These are phyloP conservation scores for Hydrochoerus hydrochaeris DNA, from an alignment of 2,113 vertebrate genomes.

Conservation along the genomic window DNA sequence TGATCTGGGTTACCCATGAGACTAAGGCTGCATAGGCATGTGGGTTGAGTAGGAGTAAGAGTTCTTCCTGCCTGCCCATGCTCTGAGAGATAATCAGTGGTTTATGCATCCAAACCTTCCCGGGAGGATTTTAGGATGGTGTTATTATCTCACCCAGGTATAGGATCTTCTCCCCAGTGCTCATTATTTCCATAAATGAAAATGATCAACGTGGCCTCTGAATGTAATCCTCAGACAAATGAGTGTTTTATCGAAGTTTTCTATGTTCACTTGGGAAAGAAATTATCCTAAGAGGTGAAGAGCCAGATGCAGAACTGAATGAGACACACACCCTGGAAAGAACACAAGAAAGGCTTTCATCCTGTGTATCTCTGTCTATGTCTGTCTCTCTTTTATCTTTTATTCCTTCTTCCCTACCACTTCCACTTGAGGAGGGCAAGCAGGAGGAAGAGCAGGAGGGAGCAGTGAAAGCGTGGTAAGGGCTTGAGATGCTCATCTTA, in stretches of 20 bases:
- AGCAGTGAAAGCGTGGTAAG: no score
- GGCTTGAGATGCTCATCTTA: background rate
- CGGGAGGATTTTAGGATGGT: slow-evolving; percentile 64
- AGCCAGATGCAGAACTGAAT: background rate
- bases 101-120: slow-evolving; percentile 70
- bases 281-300: background rate
- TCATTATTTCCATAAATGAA: slow-evolving; percentile 78
- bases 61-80: background rate
- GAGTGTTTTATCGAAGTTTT: slow-evolving; percentile 72
- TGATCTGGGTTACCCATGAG: background rate
- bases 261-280: slow-evolving; percentile 78
- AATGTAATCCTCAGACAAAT: slow-evolving; percentile 78
- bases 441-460: background rate
- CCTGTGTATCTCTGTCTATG: background rate
- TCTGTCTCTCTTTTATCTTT: background rate
- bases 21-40: background rate
- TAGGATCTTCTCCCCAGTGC: slow-evolving; percentile 76
- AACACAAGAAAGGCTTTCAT: background rate
- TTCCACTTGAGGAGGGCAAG: background rate
- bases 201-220: slow-evolving; percentile 75
- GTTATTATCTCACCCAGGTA: slow-evolving; percentile 77
- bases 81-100: slow-evolving; percentile 69
- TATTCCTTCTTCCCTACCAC: background rate
- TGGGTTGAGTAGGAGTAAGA: background rate
- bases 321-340: background rate